Conservation (phyloP, 2,113 vertebrate genomes). For the Cnemophilus loriae region DNA sequence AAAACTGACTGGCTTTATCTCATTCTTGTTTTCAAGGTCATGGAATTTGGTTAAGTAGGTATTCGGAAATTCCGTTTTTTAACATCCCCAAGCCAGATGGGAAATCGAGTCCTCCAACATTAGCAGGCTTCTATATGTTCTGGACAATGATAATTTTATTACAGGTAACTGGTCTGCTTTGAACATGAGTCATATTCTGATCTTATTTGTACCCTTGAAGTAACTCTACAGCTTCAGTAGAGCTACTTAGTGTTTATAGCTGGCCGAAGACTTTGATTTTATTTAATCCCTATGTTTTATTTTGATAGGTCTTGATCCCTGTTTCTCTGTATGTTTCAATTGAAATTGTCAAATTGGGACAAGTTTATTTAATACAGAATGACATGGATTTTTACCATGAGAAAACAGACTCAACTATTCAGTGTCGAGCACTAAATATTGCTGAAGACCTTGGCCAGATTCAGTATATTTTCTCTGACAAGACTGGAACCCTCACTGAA, state of each 20-base stretch:
- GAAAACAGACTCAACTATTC: slow-evolving; percentile 79
- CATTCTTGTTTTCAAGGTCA: slow-evolving; percentile 79
- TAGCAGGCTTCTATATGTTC: slow-evolving; percentile 90
- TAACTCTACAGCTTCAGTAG: neutral
- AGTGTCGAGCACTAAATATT: slow-evolving; percentile 92
- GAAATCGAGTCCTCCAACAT: slow-evolving; percentile 51
- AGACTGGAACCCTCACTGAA: slow-evolving; percentile 95
- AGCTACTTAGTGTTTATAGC: neutral
- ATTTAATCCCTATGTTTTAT: neutral
- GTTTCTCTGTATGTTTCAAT: slow-evolving; percentile 96
- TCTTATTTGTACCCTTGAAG: neutral
- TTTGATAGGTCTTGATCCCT: slow-evolving; percentile 89
- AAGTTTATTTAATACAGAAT: slow-evolving; percentile 92
- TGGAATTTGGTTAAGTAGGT: slow-evolving; percentile 80
- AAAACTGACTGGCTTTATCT: neutral
- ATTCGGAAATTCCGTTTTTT: slow-evolving; percentile 71
- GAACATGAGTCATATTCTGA: neutral
- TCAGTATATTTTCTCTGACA: slow-evolving; percentile 93
- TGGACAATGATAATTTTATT: slow-evolving; percentile 97
- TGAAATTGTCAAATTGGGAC: slow-evolving; percentile 93
- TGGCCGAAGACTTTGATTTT: neutral
- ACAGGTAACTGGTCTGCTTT: slow-evolving; percentile 78
- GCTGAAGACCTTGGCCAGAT: slow-evolving; percentile 93
- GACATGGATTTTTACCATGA: slow-evolving; percentile 87
- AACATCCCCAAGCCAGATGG: slow-evolving; percentile 70